These are phyloP conservation scores for Hippoglossus stenolepis DNA, from an alignment of 2,113 vertebrate species.

Conservation along the genomic window DNA sequence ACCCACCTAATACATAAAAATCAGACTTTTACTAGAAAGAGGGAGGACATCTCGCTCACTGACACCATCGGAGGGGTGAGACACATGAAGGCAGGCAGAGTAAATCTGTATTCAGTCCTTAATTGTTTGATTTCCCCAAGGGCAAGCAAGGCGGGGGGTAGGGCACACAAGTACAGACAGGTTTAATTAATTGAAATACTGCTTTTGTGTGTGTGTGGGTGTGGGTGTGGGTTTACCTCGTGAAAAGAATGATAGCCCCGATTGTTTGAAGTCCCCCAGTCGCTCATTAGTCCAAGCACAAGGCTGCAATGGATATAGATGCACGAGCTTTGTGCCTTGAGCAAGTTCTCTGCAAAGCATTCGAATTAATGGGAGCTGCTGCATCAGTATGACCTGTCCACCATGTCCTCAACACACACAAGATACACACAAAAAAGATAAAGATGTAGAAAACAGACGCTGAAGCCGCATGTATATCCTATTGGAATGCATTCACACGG, in stretches of 20 bases:
- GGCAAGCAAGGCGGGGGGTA: slow-evolving; percentile 7
- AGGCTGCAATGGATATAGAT: slow-evolving; percentile 72
- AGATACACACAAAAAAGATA: too few species aligned
- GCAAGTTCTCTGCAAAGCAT: slow-evolving; percentile 57
- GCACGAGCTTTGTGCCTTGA: slow-evolving; percentile 42
- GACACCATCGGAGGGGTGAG: slow-evolving; percentile 35
- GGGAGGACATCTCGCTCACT: slow-evolving; percentile 35
- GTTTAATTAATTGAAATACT: slow-evolving; percentile 72
- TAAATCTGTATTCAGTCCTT: slow-evolving; percentile 65
- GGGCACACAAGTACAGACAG: slow-evolving; percentile 46
- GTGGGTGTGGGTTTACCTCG: slow-evolving; percentile 58
- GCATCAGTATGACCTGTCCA: slow-evolving; percentile 37
- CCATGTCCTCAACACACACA: not conserved
- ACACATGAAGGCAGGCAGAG: slow-evolving; percentile 33
- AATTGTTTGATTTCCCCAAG: slow-evolving; percentile 69
- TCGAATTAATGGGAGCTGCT: slow-evolving; percentile 63
- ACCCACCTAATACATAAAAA: slow-evolving; percentile 35
- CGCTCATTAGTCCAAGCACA: slow-evolving; percentile 73
- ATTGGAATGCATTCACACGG: slow-evolving; percentile 19
- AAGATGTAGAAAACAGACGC: not conserved
- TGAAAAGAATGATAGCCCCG: slow-evolving; percentile 49
- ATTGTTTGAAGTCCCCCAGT: slow-evolving; percentile 71
- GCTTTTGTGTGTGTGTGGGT: slow-evolving; percentile 38
- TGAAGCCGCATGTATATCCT: not conserved
- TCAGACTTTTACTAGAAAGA: slow-evolving; percentile 13